phyloP scores from a whole-genome alignment of 2,797 vertebrate species.

The Xiphorhynchus erythropygius region DNA sequence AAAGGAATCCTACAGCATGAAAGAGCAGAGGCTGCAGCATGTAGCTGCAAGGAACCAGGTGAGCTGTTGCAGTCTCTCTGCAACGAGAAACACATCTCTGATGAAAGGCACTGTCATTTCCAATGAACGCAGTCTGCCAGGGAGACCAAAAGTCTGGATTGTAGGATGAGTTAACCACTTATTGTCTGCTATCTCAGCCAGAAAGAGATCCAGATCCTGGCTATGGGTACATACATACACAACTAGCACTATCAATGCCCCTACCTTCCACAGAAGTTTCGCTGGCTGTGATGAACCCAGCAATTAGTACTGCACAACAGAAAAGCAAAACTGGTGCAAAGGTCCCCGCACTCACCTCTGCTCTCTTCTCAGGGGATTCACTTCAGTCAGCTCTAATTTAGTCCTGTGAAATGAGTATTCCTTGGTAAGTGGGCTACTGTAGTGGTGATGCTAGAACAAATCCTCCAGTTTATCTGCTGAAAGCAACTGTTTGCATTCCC shows the following conservation, averaged over 20 bases:
- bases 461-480: background rate
- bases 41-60: conserved; percentile 16
- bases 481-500: background rate
- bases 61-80: conserved; percentile 14
- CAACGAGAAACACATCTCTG: background rate
- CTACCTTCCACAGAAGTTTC: background rate
- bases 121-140: background rate
- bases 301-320: background rate
- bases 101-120: conserved; percentile 5
- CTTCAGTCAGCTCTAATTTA: background rate
- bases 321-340: background rate
- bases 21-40: conserved; percentile 9
- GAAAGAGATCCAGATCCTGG: background rate
- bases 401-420: background rate
- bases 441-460: background rate
- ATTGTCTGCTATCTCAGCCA: background rate
- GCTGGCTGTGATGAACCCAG: rapidly evolving
- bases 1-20: background rate
- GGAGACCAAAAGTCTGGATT: background rate
- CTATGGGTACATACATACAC: background rate
- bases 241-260: background rate
- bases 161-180: background rate
- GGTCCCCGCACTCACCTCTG: background rate
- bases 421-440: rapidly evolving
- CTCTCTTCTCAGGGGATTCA: background rate